Conservation (phyloP, 2,797 vertebrate genomes). For the Linurgus olivaceus region DNA sequence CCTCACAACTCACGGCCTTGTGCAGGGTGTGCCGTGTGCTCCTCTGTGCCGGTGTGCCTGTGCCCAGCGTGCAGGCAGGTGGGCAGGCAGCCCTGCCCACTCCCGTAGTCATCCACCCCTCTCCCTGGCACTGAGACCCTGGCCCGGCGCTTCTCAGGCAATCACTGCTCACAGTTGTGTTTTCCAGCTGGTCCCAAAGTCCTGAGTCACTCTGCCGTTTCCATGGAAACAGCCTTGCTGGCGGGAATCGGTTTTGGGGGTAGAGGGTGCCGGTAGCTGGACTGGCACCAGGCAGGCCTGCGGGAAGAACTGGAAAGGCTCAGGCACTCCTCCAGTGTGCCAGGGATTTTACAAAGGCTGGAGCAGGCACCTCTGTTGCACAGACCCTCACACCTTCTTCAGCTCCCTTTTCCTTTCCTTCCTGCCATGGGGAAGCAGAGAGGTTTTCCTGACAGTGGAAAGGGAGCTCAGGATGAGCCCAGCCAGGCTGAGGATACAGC, state of each 20-base stretch:
- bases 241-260: slow-evolving; percentile 61
- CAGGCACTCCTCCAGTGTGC: background rate
- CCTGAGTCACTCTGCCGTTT: slow-evolving; percentile 82
- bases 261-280: slow-evolving; percentile 57
- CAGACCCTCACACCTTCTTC: background rate
- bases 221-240: slow-evolving; percentile 80
- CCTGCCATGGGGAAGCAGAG: background rate
- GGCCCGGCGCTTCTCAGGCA: background rate
- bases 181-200: slow-evolving; percentile 78
- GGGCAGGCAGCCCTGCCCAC: background rate
- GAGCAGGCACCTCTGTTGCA: background rate
- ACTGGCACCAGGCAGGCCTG: background rate
- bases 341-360: background rate
- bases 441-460: background rate
- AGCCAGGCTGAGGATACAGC: background rate
- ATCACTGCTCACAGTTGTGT: slow-evolving; percentile 70
- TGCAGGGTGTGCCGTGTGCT: fast-evolving
- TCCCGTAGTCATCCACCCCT: background rate
- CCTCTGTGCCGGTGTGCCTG: background rate
- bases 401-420: background rate
- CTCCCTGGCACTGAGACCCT: slow-evolving; percentile 15
- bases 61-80: background rate
- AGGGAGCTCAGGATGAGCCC: background rate
- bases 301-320: fast-evolving
- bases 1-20: fast-evolving